These are phyloP conservation scores for Drosophila falleni DNA, from an alignment of 2,888 invertebrate genomes.

Conservation along the genomic window DNA sequence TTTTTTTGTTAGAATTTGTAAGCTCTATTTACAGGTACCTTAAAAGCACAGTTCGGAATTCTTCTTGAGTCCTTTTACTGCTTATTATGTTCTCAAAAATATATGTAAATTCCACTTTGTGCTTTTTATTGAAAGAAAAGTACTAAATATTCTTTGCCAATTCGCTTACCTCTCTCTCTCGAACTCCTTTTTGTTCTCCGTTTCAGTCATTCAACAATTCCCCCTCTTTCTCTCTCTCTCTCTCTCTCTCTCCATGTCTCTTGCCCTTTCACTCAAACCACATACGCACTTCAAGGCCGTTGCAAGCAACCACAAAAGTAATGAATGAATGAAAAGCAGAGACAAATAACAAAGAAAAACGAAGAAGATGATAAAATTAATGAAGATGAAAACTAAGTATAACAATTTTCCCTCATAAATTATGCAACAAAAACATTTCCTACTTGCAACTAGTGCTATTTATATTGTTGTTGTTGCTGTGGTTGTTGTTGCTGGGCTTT, in stretches of 20 bases:
- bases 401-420: slow-evolving; percentile 77
- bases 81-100: too few species aligned
- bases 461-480: slow-evolving; percentile 30
- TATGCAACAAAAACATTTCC: slow-evolving; percentile 73
- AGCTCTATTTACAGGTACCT: too few species aligned
- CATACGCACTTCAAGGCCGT: slow-evolving; percentile 49
- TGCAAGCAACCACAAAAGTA: slow-evolving; percentile 19
- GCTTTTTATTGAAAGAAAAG: too few species aligned
- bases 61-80: too few species aligned
- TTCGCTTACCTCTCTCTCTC: neutral
- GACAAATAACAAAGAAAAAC: slow-evolving; percentile 43
- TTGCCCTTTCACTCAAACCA: neutral
- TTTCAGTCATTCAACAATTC: neutral
- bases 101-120: neutral
- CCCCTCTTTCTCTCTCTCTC: neutral
- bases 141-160: too few species aligned
- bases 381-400: slow-evolving; percentile 44
- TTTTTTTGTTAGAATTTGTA: too few species aligned
- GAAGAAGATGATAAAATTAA: slow-evolving; percentile 21
- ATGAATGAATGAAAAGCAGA: slow-evolving; percentile 30
- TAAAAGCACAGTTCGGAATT: too few species aligned
- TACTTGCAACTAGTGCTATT: slow-evolving; percentile 57
- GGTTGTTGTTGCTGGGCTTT: slow-evolving; percentile 37
- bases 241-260: neutral
- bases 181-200: too few species aligned